Percentiles rank a stretch among this genome's conserved stretches.
These are phyloP conservation scores for Microplitis mediator DNA, from an alignment of 1,140 invertebrate species.

Conservation along the genomic window DNA sequence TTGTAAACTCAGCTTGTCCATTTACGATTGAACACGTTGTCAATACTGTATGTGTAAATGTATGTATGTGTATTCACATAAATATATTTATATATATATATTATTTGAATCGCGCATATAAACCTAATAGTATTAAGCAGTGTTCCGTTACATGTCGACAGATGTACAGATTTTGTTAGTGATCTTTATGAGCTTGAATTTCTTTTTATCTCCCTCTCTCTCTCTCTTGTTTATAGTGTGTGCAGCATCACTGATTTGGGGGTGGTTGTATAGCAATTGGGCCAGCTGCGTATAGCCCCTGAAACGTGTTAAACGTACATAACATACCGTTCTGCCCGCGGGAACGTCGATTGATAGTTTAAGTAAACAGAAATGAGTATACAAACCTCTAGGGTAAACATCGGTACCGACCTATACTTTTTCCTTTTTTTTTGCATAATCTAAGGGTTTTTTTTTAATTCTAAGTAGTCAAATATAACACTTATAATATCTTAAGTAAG, in stretches of 20 bases:
- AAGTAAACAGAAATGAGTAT: constrained; percentile 38
- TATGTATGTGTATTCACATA: not conserved
- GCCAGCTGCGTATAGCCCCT: constrained; percentile 21
- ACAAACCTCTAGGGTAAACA: not conserved
- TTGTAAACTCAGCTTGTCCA: not conserved
- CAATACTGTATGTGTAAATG: not conserved
- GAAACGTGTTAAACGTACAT: constrained; percentile 23
- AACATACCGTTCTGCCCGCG: constrained; percentile 32
- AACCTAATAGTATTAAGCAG: constrained; percentile 39
- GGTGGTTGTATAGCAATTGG: constrained; percentile 20
- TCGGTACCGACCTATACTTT: not conserved
- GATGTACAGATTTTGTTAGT: constrained; percentile 35
- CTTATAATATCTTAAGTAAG: not conserved
- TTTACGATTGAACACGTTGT: not conserved
- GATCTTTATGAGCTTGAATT: constrained; percentile 28
- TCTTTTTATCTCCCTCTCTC: constrained; percentile 27
- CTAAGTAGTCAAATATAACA: not conserved
- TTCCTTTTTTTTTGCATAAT: not conserved
- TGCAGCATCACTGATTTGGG: constrained; percentile 15
- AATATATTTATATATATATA: not conserved
- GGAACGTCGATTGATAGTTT: constrained; percentile 46
- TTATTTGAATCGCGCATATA: constrained; percentile 21
- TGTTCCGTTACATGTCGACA: constrained; percentile 40
- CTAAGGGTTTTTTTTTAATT: not conserved
- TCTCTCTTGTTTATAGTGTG: not conserved